These are phyloP conservation scores for Leucophora obtusa DNA, from an alignment of 2,888 invertebrate species.

Conservation along the genomic window DNA sequence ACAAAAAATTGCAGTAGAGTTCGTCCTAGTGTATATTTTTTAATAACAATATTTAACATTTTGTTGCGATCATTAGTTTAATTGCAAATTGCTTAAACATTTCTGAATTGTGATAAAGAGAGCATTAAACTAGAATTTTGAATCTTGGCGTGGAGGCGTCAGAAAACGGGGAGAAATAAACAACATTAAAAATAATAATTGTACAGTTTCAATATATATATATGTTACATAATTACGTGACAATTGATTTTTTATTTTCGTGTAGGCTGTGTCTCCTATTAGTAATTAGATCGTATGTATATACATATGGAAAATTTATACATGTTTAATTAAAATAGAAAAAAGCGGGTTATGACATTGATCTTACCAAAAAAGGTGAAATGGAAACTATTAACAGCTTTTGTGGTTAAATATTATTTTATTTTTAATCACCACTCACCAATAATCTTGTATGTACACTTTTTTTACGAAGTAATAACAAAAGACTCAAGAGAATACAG, in stretches of 20 bases:
- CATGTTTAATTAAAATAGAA: slow-evolving; percentile 12
- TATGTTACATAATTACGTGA: slow-evolving; percentile 54
- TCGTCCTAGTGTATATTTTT: no score
- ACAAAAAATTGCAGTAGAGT: no score
- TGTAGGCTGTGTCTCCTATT: slow-evolving; percentile 44
- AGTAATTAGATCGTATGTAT: no score
- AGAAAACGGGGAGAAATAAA: neutral
- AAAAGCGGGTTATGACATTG: slow-evolving; percentile 39
- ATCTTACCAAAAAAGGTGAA: slow-evolving; percentile 59
- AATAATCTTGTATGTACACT: neutral
- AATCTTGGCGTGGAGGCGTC: neutral
- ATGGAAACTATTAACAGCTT: slow-evolving; percentile 49
- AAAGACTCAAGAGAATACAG: slow-evolving; percentile 29
- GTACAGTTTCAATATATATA: slow-evolving; percentile 42
- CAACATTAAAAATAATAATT: neutral
- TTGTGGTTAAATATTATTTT: slow-evolving; percentile 38
- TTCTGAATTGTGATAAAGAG: no score
- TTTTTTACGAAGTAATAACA: slow-evolving; percentile 11
- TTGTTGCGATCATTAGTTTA: no score
- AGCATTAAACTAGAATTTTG: no score
- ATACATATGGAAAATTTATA: neutral
- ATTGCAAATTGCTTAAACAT: no score
- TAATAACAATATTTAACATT: no score
- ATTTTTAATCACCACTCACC: slow-evolving; percentile 20
- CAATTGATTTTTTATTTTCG: slow-evolving; percentile 40